These are phyloP conservation scores for Hermatobates lingyangjiaoensis DNA, from an alignment of 1,140 invertebrate genomes.

Conservation along the genomic window DNA sequence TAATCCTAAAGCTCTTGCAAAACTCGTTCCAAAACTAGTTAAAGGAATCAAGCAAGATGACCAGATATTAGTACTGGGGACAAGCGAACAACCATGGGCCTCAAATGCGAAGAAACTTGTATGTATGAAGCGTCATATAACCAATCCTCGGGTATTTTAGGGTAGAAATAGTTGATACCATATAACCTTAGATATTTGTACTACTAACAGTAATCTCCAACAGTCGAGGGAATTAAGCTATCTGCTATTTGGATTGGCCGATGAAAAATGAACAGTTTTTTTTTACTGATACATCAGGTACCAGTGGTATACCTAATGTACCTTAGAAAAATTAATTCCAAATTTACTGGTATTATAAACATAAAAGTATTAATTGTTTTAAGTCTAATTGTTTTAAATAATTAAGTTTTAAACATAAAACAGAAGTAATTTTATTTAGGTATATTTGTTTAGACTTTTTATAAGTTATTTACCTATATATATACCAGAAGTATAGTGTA, in stretches of 20 bases:
- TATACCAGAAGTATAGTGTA: too few species aligned
- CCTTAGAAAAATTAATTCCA: too few species aligned
- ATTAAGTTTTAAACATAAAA: too few species aligned
- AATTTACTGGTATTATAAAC: too few species aligned
- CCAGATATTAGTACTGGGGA: slow-evolving; percentile 32
- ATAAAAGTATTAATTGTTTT: too few species aligned
- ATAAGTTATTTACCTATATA: too few species aligned
- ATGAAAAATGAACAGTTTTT: background rate
- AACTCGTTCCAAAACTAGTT: slow-evolving; percentile 36
- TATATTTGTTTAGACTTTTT: too few species aligned
- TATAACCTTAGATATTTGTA: background rate
- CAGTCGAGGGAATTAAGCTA: background rate
- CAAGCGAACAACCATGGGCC: slow-evolving; percentile 28
- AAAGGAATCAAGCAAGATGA: slow-evolving; percentile 39
- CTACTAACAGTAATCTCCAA: background rate
- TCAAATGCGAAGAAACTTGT: slow-evolving; percentile 22
- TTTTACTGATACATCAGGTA: background rate
- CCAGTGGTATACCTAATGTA: too few species aligned
- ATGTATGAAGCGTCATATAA: too few species aligned
- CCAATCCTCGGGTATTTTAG: background rate
- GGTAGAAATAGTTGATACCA: background rate
- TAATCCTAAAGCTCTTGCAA: slow-evolving; percentile 34
- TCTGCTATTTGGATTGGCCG: background rate
- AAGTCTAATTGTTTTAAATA: too few species aligned
- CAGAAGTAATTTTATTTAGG: too few species aligned